Base-by-base conservation (phyloP, 2,797 vertebrate species). In the Eutrigla gurnardus region DNA sequence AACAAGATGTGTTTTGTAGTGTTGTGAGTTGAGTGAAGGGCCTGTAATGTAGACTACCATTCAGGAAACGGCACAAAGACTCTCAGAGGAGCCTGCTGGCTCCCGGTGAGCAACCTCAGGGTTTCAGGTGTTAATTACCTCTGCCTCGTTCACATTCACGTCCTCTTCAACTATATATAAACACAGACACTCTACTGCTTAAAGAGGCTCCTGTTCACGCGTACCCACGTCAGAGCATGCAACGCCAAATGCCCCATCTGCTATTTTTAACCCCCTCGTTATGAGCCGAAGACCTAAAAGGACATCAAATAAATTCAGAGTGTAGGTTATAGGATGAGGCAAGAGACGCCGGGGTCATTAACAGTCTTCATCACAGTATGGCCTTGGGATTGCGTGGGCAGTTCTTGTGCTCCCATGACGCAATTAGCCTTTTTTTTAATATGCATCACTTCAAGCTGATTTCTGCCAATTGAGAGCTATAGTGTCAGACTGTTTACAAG, bases 121-220 rank as follows among this genome's bases (percentile, higher is more conserved):
- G 83, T 67, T 91, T 84, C 81, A 88, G 89, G 86, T 89, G 90
- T 93, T 93, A 92, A 91, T 92, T 92, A 90, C 84, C 65, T 86
- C 72, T 84, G 72, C 58, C 81, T 87, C 77, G 71, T 81, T 80
- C 75, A 71, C 70, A 67, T 61, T 71, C 80, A 77, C 86, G 68
- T 84, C 84, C 82, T 83, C 87, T 89, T 82, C 84, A 90, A 15
- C 80, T 89, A 86, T 88, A 86, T 84, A 88, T 87, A 91, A 81
- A 88, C 76, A 71, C 70, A 57, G 78, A 69, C 77, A 61, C 66
- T 84, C 46, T 15, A 9, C 65, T 63, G 79, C 83, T 83, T 69
- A 82, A 89, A 86, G 79, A 87, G 85, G 68, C 64, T 52, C 39
- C 55, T 10, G 64, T 65, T 84, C 53, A 40, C 76, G 63, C 43